These are phyloP conservation scores for Lepidurus couesii DNA, from an alignment of 1,140 invertebrate genomes.

Conservation along the genomic window DNA sequence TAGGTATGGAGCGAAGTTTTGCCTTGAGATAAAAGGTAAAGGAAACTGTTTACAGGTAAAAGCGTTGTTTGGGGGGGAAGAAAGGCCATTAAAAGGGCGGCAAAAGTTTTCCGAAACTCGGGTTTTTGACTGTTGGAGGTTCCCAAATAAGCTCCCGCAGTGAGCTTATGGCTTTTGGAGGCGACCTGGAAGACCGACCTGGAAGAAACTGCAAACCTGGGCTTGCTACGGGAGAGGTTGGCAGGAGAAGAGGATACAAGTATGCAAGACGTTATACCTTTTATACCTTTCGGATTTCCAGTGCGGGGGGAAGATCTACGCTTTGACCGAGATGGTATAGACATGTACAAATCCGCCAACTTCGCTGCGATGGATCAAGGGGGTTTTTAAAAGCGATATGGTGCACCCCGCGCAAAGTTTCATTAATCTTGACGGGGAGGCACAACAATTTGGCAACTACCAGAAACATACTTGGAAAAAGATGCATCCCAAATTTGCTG, in stretches of 20 bases:
- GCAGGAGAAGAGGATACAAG: background rate
- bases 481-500: background rate
- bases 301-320: background rate
- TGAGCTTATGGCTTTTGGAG: background rate
- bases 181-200: background rate
- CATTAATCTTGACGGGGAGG: constrained; percentile 4
- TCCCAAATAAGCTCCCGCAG: background rate
- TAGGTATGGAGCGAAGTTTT: background rate
- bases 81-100: constrained; percentile 11
- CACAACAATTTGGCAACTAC: constrained; percentile 17
- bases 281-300: background rate
- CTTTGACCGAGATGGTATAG: background rate
- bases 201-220: background rate
- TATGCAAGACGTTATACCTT: background rate
- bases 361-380: background rate
- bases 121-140: background rate
- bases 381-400: background rate
- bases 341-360: background rate
- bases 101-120: background rate
- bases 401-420: background rate
- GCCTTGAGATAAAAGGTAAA: background rate
- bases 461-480: constrained; percentile 4
- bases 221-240: background rate
- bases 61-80: background rate
- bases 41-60: constrained; percentile 11